Percentiles rank a stretch among this genome's conserved stretches.
These are phyloP conservation scores for Pipistrellus pygmaeus DNA, from an alignment of 2,797 vertebrate genomes.

Conservation along the genomic window DNA sequence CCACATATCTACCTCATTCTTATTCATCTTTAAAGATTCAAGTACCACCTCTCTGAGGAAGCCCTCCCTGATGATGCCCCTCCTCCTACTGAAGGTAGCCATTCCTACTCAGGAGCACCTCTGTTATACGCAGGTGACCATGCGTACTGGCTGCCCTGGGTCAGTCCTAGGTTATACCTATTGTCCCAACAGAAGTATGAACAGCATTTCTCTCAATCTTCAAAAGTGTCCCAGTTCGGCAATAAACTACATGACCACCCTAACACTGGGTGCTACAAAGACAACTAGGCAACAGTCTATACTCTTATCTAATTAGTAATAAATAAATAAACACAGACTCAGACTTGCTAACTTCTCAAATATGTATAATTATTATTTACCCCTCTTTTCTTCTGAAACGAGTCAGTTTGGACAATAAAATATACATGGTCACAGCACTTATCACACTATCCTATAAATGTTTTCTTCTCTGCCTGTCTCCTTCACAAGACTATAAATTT, in stretches of 20 bases:
- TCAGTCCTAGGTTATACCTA: background rate
- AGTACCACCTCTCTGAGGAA: background rate
- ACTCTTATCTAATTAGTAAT: background rate
- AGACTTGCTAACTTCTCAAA: background rate
- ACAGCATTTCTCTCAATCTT: background rate
- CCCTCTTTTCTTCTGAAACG: background rate
- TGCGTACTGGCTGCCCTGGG: background rate
- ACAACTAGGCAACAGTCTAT: background rate
- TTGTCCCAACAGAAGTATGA: background rate
- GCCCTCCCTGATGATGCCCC: background rate
- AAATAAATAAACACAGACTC: background rate
- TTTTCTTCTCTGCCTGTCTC: background rate
- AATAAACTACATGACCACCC: background rate
- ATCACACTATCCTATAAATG: background rate
- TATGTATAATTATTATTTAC: background rate
- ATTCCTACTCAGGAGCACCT: background rate
- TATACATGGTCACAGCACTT: background rate
- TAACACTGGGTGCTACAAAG: background rate
- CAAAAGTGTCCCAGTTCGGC: background rate
- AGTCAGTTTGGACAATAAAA: slow-evolving; percentile 12
- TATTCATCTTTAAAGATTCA: background rate
- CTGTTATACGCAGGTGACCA: background rate
- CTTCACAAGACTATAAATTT: slow-evolving; percentile 24
- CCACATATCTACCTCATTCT: background rate
- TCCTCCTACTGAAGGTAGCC: background rate